These are phyloP conservation scores for Danio albolineatus DNA, from an alignment of 2,797 vertebrate species.

Conservation along the genomic window DNA sequence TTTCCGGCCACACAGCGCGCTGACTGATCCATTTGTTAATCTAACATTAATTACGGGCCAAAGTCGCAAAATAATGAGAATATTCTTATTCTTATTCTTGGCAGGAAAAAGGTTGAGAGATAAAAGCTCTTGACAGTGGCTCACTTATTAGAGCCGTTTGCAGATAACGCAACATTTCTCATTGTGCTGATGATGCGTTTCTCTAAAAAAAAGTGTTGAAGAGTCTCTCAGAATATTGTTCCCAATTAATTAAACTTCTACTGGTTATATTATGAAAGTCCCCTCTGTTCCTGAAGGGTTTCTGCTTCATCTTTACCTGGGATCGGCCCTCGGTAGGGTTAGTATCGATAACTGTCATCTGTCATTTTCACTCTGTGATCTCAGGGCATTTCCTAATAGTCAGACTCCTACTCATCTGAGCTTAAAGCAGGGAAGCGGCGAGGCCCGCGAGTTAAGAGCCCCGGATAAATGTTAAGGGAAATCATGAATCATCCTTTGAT, in stretches of 20 bases:
- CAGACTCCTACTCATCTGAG: slow-evolving; percentile 15
- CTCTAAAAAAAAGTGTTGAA: background rate
- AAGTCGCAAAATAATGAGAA: slow-evolving; percentile 11
- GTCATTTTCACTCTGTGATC: slow-evolving; percentile 12
- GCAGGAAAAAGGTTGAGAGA: background rate
- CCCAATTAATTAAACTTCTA: slow-evolving; percentile 1
- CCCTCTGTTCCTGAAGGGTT: background rate
- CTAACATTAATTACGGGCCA: slow-evolving; percentile 35
- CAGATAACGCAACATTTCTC: slow-evolving; percentile 14
- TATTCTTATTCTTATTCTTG: slow-evolving; percentile 7
- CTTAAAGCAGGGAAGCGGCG: background rate
- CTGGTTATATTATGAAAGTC: background rate
- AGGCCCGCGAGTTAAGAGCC: slow-evolving; percentile 2
- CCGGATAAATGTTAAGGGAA: slow-evolving; percentile 22
- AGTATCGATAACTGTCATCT: slow-evolving; percentile 27
- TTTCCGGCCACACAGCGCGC: slow-evolving; percentile 6
- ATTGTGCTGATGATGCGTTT: background rate
- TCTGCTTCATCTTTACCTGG: background rate
- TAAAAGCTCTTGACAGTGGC: slow-evolving; percentile 24
- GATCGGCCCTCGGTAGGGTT: background rate
- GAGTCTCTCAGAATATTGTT: slow-evolving; percentile 14
- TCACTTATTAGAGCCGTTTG: slow-evolving; percentile 23
- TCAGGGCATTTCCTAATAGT: background rate
- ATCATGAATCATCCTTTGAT: slow-evolving; percentile 30
- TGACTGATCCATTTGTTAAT: slow-evolving; percentile 49